Percentiles rank a stretch among this genome's conserved stretches.
Conservation (phyloP, 2,113 vertebrate species). For the Xyliphius kryptos region DNA sequence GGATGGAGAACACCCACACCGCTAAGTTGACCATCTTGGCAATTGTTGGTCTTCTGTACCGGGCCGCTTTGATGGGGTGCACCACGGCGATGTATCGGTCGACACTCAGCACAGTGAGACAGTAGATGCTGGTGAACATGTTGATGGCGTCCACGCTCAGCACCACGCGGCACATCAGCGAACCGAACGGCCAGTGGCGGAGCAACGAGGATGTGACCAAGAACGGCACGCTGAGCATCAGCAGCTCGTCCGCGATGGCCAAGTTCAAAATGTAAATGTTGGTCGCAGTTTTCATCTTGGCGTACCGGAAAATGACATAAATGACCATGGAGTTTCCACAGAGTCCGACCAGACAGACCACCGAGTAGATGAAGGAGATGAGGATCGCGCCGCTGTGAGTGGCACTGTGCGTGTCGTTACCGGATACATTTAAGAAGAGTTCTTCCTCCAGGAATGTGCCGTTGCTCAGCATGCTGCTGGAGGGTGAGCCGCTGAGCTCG, state of each 20-base stretch:
- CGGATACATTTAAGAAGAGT: constrained; percentile 60
- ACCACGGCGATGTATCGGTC: constrained; percentile 85
- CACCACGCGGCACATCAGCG: constrained; percentile 79
- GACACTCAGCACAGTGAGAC: constrained; percentile 81
- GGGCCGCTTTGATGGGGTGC: constrained; percentile 83
- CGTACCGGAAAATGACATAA: constrained; percentile 85
- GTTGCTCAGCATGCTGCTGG: constrained; percentile 56
- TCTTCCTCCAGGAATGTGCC: constrained; percentile 51
- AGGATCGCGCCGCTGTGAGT: constrained; percentile 79
- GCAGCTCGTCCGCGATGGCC: constrained; percentile 81
- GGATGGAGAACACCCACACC: constrained; percentile 78
- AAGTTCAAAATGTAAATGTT: constrained; percentile 88
- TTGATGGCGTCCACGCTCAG: constrained; percentile 88
- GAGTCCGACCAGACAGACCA: constrained; percentile 82
- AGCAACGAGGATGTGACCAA: constrained; percentile 80
- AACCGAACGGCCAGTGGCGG: constrained; percentile 85
- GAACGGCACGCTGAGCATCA: constrained; percentile 87
- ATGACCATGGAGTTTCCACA: constrained; percentile 88
- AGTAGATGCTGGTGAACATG: constrained; percentile 91
- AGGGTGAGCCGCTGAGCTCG: too few relatives aligned
- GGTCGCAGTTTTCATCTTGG: constrained; percentile 88
- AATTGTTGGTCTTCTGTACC: constrained; percentile 80
- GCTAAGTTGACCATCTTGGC: constrained; percentile 82
- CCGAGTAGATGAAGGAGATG: constrained; percentile 85
- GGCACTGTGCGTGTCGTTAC: constrained; percentile 71